A percentile compares a stretch with the other conserved stretches of the same genome.
phyloP scores from a whole-genome alignment of 2,113 vertebrate genomes.

The Synodontis membranacea region DNA sequence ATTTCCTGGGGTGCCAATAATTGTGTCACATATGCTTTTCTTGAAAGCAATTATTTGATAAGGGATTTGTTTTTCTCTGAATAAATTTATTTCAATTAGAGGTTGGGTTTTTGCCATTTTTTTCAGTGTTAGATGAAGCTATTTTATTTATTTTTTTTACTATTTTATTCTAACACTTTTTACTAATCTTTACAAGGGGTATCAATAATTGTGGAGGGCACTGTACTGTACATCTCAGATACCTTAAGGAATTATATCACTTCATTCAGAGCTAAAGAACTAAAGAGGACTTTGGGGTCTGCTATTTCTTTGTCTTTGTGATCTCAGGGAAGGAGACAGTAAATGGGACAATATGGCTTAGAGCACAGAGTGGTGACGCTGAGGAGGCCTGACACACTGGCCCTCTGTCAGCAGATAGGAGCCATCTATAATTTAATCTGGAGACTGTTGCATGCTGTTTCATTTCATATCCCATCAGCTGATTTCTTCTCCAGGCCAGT shows the following conservation, averaged over 20 bases:
- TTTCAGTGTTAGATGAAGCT: too few relatives aligned
- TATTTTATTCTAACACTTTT: too few relatives aligned
- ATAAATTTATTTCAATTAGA: too few relatives aligned
- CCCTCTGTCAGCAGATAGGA: conserved; percentile 72
- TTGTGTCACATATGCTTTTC: too few relatives aligned
- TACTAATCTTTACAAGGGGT: too few relatives aligned
- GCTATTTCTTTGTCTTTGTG: neutral
- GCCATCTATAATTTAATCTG: conserved; percentile 71
- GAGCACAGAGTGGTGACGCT: conserved; percentile 58
- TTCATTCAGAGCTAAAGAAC: conserved; percentile 20
- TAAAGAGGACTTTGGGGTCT: conserved; percentile 20
- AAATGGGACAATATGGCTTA: conserved; percentile 32
- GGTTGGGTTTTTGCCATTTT: too few relatives aligned
- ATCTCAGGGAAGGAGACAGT: conserved; percentile 40
- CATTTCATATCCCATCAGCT: conserved; percentile 65
- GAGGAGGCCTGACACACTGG: conserved; percentile 69
- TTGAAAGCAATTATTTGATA: too few relatives aligned
- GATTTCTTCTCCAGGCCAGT: conserved; percentile 56
- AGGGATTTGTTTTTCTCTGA: too few relatives aligned
- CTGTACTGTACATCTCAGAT: too few relatives aligned
- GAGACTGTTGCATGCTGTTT: conserved; percentile 70
- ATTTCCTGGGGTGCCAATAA: too few relatives aligned
- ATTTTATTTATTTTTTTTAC: too few relatives aligned
- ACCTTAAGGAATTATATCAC: neutral
- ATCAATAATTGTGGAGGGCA: too few relatives aligned